phyloP scores from a whole-genome alignment of 2,113 vertebrate species.

The Anolis carolinensis region DNA sequence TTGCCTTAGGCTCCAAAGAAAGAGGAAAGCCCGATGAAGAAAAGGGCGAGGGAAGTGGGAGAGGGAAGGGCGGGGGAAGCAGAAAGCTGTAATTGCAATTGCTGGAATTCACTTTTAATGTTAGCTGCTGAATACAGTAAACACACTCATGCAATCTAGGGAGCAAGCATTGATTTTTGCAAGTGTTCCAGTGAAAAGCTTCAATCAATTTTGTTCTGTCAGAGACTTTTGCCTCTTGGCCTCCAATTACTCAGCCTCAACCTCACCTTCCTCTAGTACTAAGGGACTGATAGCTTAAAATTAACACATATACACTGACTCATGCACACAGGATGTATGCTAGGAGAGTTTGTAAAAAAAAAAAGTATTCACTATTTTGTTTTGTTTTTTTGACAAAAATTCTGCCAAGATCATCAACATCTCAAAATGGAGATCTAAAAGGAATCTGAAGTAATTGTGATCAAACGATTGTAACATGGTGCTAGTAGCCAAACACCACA shows the following conservation, averaged over 20 bases:
- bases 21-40: slow-evolving; percentile 39
- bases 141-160: slow-evolving; percentile 44
- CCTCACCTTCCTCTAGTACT: slow-evolving; percentile 35
- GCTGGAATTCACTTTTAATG: slow-evolving; percentile 73
- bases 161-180: slow-evolving; percentile 67
- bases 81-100: slow-evolving; percentile 73
- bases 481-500: neutral
- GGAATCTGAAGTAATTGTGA: neutral
- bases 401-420: neutral
- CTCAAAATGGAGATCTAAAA: neutral
- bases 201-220: slow-evolving; percentile 66
- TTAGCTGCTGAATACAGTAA: slow-evolving; percentile 66
- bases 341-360: neutral
- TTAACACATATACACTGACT: neutral
- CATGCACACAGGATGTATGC: neutral
- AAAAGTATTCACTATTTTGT: fast-evolving
- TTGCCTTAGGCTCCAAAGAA: slow-evolving; percentile 66
- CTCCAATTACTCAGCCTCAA: slow-evolving; percentile 58
- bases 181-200: slow-evolving; percentile 66
- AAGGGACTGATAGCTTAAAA: slow-evolving; percentile 2
- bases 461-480: neutral
- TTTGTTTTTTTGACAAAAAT: neutral
- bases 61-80: slow-evolving; percentile 31
- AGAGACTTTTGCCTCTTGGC: slow-evolving; percentile 60
- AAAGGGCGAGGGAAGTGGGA: neutral